These are phyloP conservation scores for Drosophila anomalata DNA, from an alignment of 2,888 invertebrate species.

Conservation along the genomic window DNA sequence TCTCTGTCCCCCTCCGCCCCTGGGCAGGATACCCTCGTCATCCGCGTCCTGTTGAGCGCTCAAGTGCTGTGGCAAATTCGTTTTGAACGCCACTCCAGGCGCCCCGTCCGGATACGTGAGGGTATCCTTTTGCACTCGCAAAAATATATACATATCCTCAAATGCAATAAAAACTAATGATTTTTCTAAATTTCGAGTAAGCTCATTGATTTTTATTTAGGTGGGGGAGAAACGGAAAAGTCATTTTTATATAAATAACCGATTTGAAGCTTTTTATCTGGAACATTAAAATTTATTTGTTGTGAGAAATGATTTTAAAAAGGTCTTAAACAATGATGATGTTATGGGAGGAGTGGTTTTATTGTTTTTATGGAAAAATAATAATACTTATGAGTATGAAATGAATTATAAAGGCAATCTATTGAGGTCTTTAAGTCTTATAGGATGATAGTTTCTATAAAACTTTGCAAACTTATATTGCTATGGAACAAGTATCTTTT, in stretches of 20 bases:
- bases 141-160: not conserved
- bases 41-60: constrained; percentile 68
- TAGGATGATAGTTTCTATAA: too few species aligned
- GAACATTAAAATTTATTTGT: not conserved
- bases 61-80: constrained; percentile 80
- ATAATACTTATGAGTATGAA: not conserved
- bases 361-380: not conserved
- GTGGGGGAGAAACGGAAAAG: not conserved
- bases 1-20: not conserved
- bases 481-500: too few species aligned
- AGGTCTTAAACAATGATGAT: not conserved
- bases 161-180: constrained; percentile 1
- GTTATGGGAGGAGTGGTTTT: not conserved
- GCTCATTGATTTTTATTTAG: not conserved
- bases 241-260: constrained; percentile 1
- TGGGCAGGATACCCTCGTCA: constrained; percentile 23
- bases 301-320: constrained; percentile 1
- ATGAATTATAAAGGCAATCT: not conserved
- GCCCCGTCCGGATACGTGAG: constrained; percentile 53
- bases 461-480: too few species aligned
- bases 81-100: constrained; percentile 75
- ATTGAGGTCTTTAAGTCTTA: not conserved
- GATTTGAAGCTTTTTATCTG: not conserved
- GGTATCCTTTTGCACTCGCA: constrained; percentile 30
- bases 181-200: not conserved